Percentiles rank a stretch among this genome's conserved stretches.
Conservation (phyloP, 2,888 invertebrate species). For the Hecatera dysodea region DNA sequence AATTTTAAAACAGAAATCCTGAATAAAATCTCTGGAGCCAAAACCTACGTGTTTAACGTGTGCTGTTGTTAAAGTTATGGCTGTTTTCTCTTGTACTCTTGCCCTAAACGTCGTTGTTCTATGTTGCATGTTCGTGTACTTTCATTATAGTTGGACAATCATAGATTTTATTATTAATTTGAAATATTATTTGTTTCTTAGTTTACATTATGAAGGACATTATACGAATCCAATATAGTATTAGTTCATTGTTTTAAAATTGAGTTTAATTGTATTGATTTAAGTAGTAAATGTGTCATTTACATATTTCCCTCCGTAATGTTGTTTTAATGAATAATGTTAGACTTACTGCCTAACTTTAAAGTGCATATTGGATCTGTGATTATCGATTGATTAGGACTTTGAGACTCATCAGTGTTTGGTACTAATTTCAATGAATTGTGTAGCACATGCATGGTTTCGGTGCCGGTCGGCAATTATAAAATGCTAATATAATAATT, state of each 20-base stretch:
- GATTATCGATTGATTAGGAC: slow-evolving; percentile 7
- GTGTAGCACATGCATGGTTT: slow-evolving; percentile 37
- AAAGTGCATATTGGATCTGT: slow-evolving; percentile 20
- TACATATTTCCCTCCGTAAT: slow-evolving; percentile 14
- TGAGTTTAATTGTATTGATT: slow-evolving; percentile 29
- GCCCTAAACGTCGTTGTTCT: slow-evolving; percentile 70
- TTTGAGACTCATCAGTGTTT: slow-evolving; percentile 13
- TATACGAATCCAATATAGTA: slow-evolving; percentile 32
- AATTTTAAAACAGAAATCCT: slow-evolving; percentile 51
- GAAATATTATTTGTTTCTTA: slow-evolving; percentile 22
- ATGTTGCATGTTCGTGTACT: slow-evolving; percentile 81
- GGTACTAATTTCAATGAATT: slow-evolving; percentile 20
- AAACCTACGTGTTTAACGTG: slow-evolving; percentile 34
- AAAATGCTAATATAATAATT: slow-evolving; percentile 19
- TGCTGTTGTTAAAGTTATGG: slow-evolving; percentile 61
- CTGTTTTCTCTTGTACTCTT: slow-evolving; percentile 57
- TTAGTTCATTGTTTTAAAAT: slow-evolving; percentile 43
- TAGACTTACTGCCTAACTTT: slow-evolving; percentile 8
- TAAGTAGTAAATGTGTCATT: slow-evolving; percentile 40
- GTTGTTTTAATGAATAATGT: slow-evolving; percentile 14
- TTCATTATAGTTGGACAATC: slow-evolving; percentile 50
- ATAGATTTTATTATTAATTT: slow-evolving; percentile 48
- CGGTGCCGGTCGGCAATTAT: slow-evolving; percentile 14
- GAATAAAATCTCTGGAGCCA: slow-evolving; percentile 32
- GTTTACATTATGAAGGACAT: slow-evolving; percentile 26